A percentile compares a stretch with the other conserved stretches of the same genome.
Evolutionary conservation across 2,797 vertebrate species (phyloP).

Genomic region (Mus spretus): DNA sequence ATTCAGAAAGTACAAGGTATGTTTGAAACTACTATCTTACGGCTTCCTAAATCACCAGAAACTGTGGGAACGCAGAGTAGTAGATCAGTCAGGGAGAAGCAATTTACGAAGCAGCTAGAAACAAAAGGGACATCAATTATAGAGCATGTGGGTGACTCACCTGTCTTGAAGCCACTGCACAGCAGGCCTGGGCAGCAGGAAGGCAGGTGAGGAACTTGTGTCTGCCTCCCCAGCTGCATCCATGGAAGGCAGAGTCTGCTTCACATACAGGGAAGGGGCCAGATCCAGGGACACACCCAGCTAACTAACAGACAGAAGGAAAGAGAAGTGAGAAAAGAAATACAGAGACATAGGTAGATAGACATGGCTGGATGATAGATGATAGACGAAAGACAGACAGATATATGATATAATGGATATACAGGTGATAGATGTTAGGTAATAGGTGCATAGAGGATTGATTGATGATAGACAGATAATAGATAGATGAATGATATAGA

Average conservation of each 20-base stretch:
- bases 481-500: neutral
- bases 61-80: neutral
- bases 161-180: fast-evolving
- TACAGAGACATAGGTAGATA: neutral
- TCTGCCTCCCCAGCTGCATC: neutral
- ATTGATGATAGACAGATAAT: neutral
- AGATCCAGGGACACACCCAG: neutral
- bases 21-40: constrained; percentile 10
- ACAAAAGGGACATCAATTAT: neutral
- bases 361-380: neutral
- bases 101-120: neutral
- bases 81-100: neutral
- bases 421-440: neutral
- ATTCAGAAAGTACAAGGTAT: constrained; percentile 16
- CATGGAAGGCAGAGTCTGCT: neutral
- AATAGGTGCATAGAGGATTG: neutral
- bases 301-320: neutral
- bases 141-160: neutral
- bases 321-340: neutral
- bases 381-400: too few relatives aligned
- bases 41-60: constrained; percentile 43
- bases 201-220: neutral
- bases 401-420: neutral
- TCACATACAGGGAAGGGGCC: neutral
- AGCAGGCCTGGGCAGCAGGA: too few relatives aligned